phyloP scores from a whole-genome alignment of 2,113 vertebrate genomes.

The Murina feae region DNA sequence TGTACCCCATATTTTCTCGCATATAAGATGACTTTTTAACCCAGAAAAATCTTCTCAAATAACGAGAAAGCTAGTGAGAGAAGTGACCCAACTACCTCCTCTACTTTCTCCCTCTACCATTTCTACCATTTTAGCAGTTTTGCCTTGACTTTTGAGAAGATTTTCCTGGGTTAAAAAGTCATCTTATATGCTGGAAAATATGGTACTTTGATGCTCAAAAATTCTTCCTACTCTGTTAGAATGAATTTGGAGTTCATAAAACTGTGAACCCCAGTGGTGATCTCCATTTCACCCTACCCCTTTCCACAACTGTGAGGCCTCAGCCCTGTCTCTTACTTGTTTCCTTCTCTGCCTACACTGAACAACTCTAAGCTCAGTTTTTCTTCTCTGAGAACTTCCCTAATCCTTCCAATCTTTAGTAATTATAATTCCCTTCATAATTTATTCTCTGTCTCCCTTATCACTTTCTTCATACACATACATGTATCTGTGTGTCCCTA shows the following conservation, averaged over 20 bases:
- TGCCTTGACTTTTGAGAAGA: too few species aligned
- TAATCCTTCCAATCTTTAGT: neutral
- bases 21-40: too few species aligned
- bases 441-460: neutral
- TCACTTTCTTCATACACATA: neutral
- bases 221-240: neutral
- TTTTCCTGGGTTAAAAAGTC: too few species aligned
- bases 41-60: too few species aligned
- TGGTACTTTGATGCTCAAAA: neutral
- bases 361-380: neutral
- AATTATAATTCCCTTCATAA: neutral
- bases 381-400: neutral
- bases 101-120: too few species aligned
- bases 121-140: too few species aligned
- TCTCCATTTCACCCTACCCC: neutral
- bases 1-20: too few species aligned
- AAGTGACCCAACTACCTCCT: too few species aligned
- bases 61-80: too few species aligned
- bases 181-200: too few species aligned
- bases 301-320: neutral
- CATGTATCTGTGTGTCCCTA: neutral
- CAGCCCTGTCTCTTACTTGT: neutral
- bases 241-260: neutral
- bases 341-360: neutral
- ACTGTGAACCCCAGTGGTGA: neutral